Percentiles rank a stretch among this genome's conserved stretches.
Evolutionary conservation across 2,797 vertebrate genomes (phyloP).

Genomic region (Limnodromus scolopaceus): DNA sequence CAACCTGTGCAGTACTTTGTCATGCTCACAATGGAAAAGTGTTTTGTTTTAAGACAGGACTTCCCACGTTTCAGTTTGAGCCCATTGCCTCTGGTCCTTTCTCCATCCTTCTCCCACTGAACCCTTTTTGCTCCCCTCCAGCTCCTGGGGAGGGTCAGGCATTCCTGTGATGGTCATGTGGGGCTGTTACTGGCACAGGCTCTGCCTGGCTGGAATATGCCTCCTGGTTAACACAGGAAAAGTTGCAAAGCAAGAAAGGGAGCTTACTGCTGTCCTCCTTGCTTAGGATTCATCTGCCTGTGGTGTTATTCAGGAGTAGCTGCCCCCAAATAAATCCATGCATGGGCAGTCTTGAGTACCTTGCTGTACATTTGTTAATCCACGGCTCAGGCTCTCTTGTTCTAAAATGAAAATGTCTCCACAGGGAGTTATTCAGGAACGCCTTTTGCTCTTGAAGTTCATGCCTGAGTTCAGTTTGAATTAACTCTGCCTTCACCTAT

Average conservation of each 20-base stretch:
- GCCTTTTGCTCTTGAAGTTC: background rate
- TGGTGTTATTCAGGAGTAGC: background rate
- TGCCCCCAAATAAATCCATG: background rate
- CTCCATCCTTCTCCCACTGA: background rate
- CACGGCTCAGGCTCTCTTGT: background rate
- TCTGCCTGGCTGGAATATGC: background rate
- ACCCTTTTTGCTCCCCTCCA: background rate
- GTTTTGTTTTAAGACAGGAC: background rate
- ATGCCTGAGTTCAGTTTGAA: background rate
- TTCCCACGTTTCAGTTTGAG: background rate
- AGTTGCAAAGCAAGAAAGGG: background rate
- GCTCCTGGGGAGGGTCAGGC: background rate
- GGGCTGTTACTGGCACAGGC: background rate
- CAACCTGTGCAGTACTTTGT: background rate
- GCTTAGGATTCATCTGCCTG: background rate
- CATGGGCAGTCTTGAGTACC: conserved; percentile 13
- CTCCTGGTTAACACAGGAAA: background rate
- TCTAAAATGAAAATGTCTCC: conserved; percentile 14
- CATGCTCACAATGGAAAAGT: background rate
- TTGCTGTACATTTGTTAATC: conserved; percentile 3
- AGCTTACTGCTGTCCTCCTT: conserved; percentile 26
- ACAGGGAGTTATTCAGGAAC: background rate
- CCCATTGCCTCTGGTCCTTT: background rate
- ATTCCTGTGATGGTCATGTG: conserved; percentile 21
- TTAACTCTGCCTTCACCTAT: background rate